These are phyloP conservation scores for Streptopelia turtur DNA, from an alignment of 2,797 vertebrate genomes.

Conservation along the genomic window DNA sequence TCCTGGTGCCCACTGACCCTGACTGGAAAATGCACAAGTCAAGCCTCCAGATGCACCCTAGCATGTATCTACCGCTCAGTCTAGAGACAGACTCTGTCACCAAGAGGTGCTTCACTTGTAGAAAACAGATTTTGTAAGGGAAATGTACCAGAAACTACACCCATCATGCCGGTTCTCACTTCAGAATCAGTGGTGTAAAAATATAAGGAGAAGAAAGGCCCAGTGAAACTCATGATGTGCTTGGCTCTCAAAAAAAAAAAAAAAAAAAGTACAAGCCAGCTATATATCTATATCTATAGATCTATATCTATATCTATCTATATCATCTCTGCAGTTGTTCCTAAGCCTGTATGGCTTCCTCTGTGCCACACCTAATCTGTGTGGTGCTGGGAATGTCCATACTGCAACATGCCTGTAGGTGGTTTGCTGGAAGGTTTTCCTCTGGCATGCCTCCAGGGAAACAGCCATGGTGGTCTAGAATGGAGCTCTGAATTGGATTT, in stretches of 20 bases:
- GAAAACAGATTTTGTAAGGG: not conserved
- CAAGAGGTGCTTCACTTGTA: not conserved
- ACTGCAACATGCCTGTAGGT: not conserved
- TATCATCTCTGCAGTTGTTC: not conserved
- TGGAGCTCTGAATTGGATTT: not conserved
- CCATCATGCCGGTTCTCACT: not conserved
- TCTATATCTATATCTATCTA: not conserved
- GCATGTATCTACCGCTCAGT: not conserved
- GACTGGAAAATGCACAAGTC: not conserved
- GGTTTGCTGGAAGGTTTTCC: not conserved
- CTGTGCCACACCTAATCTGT: not conserved
- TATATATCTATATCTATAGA: too few relatives aligned
- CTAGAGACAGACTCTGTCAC: not conserved
- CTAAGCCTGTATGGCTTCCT: not conserved
- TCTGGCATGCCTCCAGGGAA: not conserved
- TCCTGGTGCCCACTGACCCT: not conserved
- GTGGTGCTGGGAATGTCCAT: not conserved
- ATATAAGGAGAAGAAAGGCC: not conserved
- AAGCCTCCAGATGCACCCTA: not conserved
- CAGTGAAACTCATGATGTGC: not conserved
- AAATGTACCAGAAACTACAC: not conserved
- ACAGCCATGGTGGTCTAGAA: not conserved
- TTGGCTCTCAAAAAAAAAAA: not conserved
- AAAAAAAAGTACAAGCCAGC: not conserved
- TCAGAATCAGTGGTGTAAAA: not conserved